Evolutionary conservation across 2,888 invertebrate genomes (phyloP), one percentile per base, ranked within the genome.

Genomic region (Phymatocera aterrima): DNA sequence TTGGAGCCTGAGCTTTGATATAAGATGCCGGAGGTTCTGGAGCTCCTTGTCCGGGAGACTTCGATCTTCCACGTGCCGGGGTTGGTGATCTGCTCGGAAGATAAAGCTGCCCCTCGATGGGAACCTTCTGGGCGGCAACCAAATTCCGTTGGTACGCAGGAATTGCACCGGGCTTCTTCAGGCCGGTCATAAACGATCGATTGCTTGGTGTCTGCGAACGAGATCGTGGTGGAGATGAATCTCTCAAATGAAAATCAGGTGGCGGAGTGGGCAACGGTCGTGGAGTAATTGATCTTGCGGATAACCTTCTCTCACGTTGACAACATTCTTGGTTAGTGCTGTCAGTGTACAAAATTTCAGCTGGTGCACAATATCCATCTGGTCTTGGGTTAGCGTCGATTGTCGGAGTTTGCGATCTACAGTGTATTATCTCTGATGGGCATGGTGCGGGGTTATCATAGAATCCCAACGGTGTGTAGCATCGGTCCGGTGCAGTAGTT

Each of bases 111-210:
- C 84, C 81, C 5, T 90, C 87, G 0, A 90, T 82, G 0, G 90
- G 87, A 0, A 82, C 84, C 2, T 86, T 87, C 34, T 85, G 85
- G 81, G 87, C 94, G n/a, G 94, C 93, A 43, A 95, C 94, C 83
- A 96, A 91, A 89, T 95, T 95, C 90, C 94, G 94, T 90, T 97
- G 96, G 87, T 97, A 97, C 84, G 93, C 94, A 8, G 96, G 96
- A 83, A 97, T 94, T 72, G 96, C 94, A 1, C 95, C 95, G 34
- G 96, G 95, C 89, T 94, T 94, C 87, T 95, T 95, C 10, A 91
- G 82, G 1, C 89, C 87, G 1, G 87, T 86, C 2, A 86, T 84
- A 4, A 85, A 79, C 0, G 84, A 81, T 70, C 86, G 87, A 57
- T 24, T 90, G 86, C 95, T 94, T 0, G 96, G 95, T 24, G 95